phyloP scores from a whole-genome alignment of 2,797 vertebrate genomes.

The Erithacus rubecula region DNA sequence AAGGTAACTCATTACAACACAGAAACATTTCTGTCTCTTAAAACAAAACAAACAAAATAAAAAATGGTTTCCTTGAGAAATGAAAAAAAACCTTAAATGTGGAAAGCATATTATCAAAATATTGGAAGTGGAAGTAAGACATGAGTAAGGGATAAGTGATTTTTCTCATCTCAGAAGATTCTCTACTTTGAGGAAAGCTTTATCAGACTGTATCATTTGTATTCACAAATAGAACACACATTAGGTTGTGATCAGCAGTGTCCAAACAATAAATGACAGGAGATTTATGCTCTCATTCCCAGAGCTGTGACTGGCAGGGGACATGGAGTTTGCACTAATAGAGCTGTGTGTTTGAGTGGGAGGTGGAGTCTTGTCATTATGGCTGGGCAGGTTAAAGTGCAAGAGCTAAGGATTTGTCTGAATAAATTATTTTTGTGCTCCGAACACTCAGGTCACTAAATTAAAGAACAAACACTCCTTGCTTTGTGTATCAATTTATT shows the following conservation, averaged over 20 bases:
- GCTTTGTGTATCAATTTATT: background rate
- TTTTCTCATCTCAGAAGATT: background rate
- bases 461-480: background rate
- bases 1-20: background rate
- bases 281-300: background rate
- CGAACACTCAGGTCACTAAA: background rate
- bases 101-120: background rate
- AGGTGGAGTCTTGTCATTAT: background rate
- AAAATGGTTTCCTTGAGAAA: background rate
- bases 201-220: background rate
- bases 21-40: background rate
- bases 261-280: background rate
- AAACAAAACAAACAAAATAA: background rate
- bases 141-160: background rate
- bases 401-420: background rate
- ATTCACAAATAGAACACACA: background rate
- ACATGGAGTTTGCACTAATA: background rate
- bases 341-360: no score
- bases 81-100: background rate
- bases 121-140: background rate
- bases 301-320: background rate
- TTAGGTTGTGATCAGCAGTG: background rate
- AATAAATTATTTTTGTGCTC: background rate
- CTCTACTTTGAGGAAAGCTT: background rate
- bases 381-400: background rate